Evolutionary conservation across 2,888 invertebrate species (phyloP).

Genomic region (Taphrorychus bicolor): DNA sequence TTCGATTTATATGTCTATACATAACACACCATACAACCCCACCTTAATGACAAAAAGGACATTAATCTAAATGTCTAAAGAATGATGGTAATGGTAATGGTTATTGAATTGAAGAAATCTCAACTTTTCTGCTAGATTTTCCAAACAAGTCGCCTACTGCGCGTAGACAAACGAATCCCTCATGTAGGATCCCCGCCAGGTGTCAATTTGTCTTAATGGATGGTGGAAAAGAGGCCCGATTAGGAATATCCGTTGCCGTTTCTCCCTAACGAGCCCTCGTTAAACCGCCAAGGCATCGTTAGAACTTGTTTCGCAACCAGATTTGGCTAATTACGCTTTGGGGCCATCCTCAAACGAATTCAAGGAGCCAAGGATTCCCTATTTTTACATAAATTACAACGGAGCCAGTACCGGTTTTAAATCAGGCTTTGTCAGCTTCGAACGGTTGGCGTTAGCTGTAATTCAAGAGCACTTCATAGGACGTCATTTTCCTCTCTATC

Average conservation of each 20-base stretch:
- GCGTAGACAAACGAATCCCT: conserved; percentile 13
- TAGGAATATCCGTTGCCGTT: conserved; percentile 24
- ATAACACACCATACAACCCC: too few relatives aligned
- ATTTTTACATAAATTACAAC: neutral
- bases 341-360: conserved; percentile 3
- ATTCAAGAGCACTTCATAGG: conserved; percentile 6
- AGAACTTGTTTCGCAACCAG: conserved; percentile 18
- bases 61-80: too few relatives aligned
- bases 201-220: conserved; percentile 63
- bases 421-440: too few relatives aligned
- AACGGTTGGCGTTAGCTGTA: neutral
- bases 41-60: too few relatives aligned
- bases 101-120: neutral
- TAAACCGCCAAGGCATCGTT: conserved; percentile 19
- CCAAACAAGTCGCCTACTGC: neutral
- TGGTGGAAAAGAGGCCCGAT: conserved; percentile 41
- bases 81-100: too few relatives aligned
- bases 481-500: conserved; percentile 14
- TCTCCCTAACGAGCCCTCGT: conserved; percentile 30
- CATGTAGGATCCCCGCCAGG: conserved; percentile 49
- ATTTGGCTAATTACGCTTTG: conserved; percentile 17
- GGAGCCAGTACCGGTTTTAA: too few relatives aligned
- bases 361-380: neutral
- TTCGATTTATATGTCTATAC: too few relatives aligned
- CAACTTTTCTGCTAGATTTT: neutral